Evolutionary conservation across 1,140 invertebrate genomes (phyloP), one percentile per base, ranked within the genome.

Genomic region (Centruroides sculpturatus): DNA sequence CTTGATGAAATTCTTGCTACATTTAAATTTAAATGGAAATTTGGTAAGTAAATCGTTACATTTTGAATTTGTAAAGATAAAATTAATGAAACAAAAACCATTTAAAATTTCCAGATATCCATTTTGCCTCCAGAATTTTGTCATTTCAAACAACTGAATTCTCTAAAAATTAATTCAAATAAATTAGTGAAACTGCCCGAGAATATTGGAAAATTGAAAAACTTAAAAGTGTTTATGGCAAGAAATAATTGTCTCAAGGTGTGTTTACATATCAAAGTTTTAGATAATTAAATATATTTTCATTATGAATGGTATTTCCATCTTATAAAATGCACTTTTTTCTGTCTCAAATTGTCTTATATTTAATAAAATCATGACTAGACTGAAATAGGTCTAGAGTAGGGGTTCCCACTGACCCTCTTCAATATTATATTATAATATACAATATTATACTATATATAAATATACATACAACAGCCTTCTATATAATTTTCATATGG

Each of bases 211-310:
- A 56, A 48, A 13, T 56, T 62, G 59, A 57, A 59, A 55, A 56
- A 53, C 35, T 56, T 62, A 35, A 59, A 57, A 50, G 59, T 62
- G 56, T 62, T 62, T 56, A 59, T 52, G 51, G 61, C 61, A 47
- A 59, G 57, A 51, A 57, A 62, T 47, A 62, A 62, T 59, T 53
- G 59, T 5, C 12, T 62, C 11, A 62, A 62, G 52, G 61, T 62
- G 23, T 7, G 54, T 57, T 53, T 23, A 23, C 23, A 23, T 23
- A 23, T 23, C 23, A 23, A 23, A 23, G 23, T 23, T 23, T 23
- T 23, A 23, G 23, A 23, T 23, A 23, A 23, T 23, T 23, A 23
- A 23, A 23, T 23, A 23, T 23, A 23, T 23, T 23, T 1, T 23
- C 23, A 23, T 23, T 23, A 23, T 2, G 2, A 23, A 23, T 2